Conservation (phyloP, 2,113 vertebrate species). For the Chionodraco myersi region DNA sequence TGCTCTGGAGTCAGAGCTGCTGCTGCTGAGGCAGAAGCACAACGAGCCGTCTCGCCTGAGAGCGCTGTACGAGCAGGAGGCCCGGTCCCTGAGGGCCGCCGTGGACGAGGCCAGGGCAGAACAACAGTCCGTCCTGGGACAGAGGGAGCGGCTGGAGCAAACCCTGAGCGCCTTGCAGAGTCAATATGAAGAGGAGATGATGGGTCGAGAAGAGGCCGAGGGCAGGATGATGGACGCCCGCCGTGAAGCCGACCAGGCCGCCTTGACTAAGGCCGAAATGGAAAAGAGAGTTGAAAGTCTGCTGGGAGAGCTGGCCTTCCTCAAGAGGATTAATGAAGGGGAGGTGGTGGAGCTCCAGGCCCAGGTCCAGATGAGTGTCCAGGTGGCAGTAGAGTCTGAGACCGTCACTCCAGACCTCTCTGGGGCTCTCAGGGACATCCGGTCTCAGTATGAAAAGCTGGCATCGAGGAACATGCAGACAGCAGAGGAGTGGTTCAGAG, state of each 20-base stretch:
- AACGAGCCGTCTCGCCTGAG: conserved; percentile 88
- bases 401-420: conserved; percentile 73
- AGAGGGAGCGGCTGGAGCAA: conserved; percentile 77
- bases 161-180: conserved; percentile 73
- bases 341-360: conserved; percentile 80
- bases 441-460: conserved; percentile 83
- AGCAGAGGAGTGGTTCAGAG: conserved; percentile 85
- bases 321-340: conserved; percentile 79
- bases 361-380: conserved; percentile 78
- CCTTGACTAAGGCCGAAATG: conserved; percentile 76
- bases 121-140: conserved; percentile 77
- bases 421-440: conserved; percentile 71
- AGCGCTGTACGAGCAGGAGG: conserved; percentile 76
- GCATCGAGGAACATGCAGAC: conserved; percentile 82
- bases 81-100: conserved; percentile 79
- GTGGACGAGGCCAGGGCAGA: conserved; percentile 82
- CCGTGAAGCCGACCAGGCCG: conserved; percentile 76
- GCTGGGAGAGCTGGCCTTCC: conserved; percentile 77
- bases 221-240: conserved; percentile 79
- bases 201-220: conserved; percentile 81
- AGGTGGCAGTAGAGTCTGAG: conserved; percentile 77
- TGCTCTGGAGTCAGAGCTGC: conserved; percentile 67
- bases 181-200: conserved; percentile 72
- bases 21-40: conserved; percentile 83
- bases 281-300: conserved; percentile 77